phyloP scores from a whole-genome alignment of 53 echinoderm and acorn worm species.

The Holothuria scabra region DNA sequence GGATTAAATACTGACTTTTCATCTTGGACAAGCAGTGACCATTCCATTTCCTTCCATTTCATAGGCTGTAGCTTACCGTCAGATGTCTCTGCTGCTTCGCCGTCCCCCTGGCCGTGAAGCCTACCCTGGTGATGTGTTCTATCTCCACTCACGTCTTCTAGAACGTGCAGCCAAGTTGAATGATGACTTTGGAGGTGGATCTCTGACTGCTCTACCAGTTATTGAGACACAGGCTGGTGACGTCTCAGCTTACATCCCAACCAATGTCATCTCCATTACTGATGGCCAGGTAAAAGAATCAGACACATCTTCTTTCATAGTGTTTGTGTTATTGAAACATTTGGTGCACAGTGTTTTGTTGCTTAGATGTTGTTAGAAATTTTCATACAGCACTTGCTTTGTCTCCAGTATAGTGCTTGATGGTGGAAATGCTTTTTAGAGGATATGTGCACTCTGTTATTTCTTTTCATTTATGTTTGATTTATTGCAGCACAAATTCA shows the following conservation, averaged over 20 bases:
- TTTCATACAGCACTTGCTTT: no score
- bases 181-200: slow-evolving; percentile 97
- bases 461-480: no score
- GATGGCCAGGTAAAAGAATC: slow-evolving; percentile 87
- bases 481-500: no score
- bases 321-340: no score
- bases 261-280: slow-evolving; percentile 99
- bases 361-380: no score
- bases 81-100: slow-evolving; percentile 98
- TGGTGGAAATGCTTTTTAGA: no score
- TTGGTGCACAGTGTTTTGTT: no score
- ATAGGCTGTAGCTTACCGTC: slow-evolving; percentile 99
- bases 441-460: no score
- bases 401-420: no score
- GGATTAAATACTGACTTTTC: no score
- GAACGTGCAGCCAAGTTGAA: slow-evolving; percentile 99
- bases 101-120: slow-evolving; percentile 99
- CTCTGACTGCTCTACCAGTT: slow-evolving; percentile 95
- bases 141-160: slow-evolving; percentile 98
- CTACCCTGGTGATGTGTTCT: slow-evolving; percentile 99
- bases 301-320: no score
- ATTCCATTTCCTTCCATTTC: neutral
- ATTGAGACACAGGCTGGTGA: slow-evolving; percentile 99
- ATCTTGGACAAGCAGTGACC: no score
- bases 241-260: slow-evolving; percentile 99